phyloP scores from a whole-genome alignment of 2,113 vertebrate genomes.

The Ellobius talpinus region DNA sequence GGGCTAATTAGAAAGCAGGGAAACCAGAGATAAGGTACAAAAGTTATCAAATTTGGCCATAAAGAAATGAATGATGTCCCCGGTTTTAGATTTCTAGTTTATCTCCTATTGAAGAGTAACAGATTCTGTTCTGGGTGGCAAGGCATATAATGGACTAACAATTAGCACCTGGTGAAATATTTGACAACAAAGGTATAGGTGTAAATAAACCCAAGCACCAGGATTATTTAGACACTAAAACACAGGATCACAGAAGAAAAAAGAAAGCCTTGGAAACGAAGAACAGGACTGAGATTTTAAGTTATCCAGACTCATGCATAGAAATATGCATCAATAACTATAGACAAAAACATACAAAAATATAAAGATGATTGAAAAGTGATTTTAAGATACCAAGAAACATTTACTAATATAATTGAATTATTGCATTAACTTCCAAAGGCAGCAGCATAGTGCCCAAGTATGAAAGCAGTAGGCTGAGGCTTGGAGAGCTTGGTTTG shows the following conservation, averaged over 20 bases:
- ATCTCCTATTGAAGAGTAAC: not conserved
- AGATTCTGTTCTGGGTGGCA: not conserved
- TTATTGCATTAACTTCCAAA: not conserved
- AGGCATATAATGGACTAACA: not conserved
- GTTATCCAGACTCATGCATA: not conserved
- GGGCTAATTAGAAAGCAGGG: not conserved
- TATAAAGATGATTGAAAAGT: not conserved
- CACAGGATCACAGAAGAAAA: not conserved
- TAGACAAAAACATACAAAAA: not conserved
- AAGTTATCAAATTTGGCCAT: constrained; percentile 16
- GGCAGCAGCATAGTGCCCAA: not conserved
- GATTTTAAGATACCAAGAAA: constrained; percentile 17
- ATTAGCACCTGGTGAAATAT: not conserved
- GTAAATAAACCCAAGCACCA: not conserved
- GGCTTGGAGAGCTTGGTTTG: not conserved
- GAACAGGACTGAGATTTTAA: not conserved
- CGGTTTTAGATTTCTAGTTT: not conserved
- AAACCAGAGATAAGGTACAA: not conserved
- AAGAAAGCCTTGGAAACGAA: not conserved
- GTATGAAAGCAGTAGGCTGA: not conserved
- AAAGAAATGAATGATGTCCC: not conserved
- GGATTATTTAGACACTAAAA: not conserved
- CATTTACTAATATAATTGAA: not conserved
- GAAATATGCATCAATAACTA: not conserved
- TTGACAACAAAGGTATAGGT: not conserved